Percentiles rank a stretch among this genome's conserved stretches.
Evolutionary conservation across 2,888 invertebrate genomes (phyloP).

Genomic region (Blera fallax): DNA sequence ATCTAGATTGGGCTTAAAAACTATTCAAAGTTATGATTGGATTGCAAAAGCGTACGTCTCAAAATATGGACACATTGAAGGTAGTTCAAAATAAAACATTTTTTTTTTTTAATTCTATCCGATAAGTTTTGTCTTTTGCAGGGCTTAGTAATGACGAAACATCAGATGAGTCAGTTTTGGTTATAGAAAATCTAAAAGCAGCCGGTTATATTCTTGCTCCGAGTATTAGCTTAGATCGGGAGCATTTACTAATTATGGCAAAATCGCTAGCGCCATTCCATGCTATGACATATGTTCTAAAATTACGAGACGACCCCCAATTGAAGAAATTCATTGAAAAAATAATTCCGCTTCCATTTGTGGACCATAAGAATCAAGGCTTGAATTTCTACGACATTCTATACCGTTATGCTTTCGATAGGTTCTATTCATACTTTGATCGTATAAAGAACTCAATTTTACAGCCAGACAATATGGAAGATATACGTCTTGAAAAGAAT

Average conservation of each 20-base stretch:
- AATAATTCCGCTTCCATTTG: constrained; percentile 77
- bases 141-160: constrained; percentile 73
- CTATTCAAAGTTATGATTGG: constrained; percentile 74
- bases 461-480: constrained; percentile 57
- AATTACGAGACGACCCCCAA: constrained; percentile 75
- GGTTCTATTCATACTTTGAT: constrained; percentile 79
- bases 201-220: constrained; percentile 79
- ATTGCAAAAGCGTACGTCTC: constrained; percentile 77
- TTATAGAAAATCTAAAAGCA: constrained; percentile 78
- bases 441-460: constrained; percentile 69
- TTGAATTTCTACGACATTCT: constrained; percentile 76
- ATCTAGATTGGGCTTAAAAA: background rate
- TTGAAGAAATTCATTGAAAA: constrained; percentile 75
- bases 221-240: constrained; percentile 75
- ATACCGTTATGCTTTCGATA: constrained; percentile 78
- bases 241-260: constrained; percentile 78
- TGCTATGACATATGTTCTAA: constrained; percentile 78
- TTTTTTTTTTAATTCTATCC: background rate
- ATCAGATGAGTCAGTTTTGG: constrained; percentile 77
- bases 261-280: constrained; percentile 78
- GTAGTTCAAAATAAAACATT: constrained; percentile 65
- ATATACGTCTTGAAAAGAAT: constrained; percentile 72
- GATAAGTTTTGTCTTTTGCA: constrained; percentile 10
- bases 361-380: constrained; percentile 60
- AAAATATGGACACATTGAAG: constrained; percentile 77